phyloP scores from a whole-genome alignment of 2,113 vertebrate species.

The Dendropsophus ebraccatus region DNA sequence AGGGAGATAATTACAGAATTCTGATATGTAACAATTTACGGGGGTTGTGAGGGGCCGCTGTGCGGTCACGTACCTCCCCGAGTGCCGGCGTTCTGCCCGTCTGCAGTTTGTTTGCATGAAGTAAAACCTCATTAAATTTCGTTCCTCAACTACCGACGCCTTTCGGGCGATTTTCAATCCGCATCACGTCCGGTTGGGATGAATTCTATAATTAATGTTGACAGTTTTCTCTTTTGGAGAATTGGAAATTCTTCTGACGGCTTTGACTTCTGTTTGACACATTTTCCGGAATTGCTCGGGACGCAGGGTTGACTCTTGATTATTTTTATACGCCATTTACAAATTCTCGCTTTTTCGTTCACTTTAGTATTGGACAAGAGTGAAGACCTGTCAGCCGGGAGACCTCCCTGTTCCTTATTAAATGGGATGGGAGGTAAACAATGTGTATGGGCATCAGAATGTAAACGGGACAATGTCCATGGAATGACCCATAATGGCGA shows the following conservation, averaged over 20 bases:
- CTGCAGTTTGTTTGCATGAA: background rate
- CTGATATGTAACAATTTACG: background rate
- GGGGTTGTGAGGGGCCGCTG: background rate
- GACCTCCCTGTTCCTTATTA: background rate
- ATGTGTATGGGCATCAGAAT: background rate
- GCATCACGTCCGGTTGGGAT: background rate
- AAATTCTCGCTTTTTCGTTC: constrained; percentile 10
- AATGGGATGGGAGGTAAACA: background rate
- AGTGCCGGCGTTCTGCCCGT: background rate
- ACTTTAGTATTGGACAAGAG: background rate
- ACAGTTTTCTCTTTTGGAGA: constrained; percentile 40
- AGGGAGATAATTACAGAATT: background rate
- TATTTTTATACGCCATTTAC: constrained; percentile 45
- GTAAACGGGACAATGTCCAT: too few relatives aligned
- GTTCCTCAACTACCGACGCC: constrained; percentile 24
- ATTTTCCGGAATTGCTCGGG: constrained; percentile 7
- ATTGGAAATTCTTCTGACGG: constrained; percentile 29
- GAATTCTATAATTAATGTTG: constrained; percentile 52
- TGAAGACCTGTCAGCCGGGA: background rate
- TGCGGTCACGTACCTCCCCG: background rate
- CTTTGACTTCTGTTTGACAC: constrained; percentile 32
- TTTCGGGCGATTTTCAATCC: constrained; percentile 16
- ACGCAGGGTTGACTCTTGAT: constrained; percentile 20
- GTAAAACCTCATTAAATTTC: constrained; percentile 28
- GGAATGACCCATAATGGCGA: too few relatives aligned